These are phyloP conservation scores for Gadopsis marmoratus DNA, from an alignment of 2,797 vertebrate genomes.

Conservation along the genomic window DNA sequence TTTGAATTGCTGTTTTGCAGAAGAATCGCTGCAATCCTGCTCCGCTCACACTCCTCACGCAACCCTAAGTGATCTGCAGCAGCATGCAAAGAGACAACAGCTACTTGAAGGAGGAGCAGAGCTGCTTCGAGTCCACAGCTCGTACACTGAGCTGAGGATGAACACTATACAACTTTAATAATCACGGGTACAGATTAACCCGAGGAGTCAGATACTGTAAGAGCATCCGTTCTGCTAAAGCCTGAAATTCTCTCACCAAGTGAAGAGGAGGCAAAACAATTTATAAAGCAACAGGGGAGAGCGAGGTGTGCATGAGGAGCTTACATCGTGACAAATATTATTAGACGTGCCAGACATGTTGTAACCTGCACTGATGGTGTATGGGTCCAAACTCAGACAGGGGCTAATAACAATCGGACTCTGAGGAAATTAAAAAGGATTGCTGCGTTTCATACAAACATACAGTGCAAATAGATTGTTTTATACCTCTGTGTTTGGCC, in stretches of 20 bases:
- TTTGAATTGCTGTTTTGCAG: conserved; percentile 33
- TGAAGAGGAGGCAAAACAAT: conserved; percentile 34
- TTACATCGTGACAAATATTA: conserved; percentile 58
- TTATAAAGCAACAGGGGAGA: conserved; percentile 40
- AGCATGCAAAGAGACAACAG: conserved; percentile 32
- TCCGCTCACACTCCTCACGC: conserved; percentile 23
- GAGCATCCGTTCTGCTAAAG: background rate
- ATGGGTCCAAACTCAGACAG: conserved; percentile 45
- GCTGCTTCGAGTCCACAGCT: conserved; percentile 32
- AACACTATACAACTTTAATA: conserved; percentile 9
- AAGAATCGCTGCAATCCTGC: conserved; percentile 36
- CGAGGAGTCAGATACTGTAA: background rate
- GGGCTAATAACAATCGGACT: conserved; percentile 14
- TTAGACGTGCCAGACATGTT: conserved; percentile 58
- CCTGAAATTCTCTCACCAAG: conserved; percentile 44
- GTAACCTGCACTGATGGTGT: conserved; percentile 32
- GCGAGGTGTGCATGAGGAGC: conserved; percentile 34
- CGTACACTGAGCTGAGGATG: conserved; percentile 11
- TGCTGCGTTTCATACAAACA: conserved; percentile 17
- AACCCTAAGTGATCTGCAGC: conserved; percentile 51
- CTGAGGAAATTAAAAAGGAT: conserved; percentile 74
- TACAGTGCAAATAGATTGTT: background rate
- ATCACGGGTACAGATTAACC: background rate
- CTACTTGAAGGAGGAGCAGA: conserved; percentile 55
- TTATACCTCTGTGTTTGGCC: conserved; percentile 2